phyloP scores from a whole-genome alignment of 2,888 invertebrate species.

The Macroteleia sp. region DNA sequence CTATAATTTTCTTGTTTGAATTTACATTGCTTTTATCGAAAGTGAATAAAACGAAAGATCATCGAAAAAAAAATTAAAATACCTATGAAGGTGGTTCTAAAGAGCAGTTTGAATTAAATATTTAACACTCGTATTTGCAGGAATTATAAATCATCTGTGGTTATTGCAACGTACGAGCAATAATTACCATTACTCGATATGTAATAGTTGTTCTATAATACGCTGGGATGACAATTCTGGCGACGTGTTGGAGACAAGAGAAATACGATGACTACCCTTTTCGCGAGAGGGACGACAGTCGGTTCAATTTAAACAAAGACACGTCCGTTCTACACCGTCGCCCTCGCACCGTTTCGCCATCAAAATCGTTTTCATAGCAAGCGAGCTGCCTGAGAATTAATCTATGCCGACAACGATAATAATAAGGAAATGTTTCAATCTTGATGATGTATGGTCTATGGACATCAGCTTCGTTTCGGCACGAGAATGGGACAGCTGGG shows the following conservation, averaged over 20 bases:
- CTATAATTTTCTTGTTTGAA: slow-evolving; percentile 49
- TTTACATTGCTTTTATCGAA: slow-evolving; percentile 53
- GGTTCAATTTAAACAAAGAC: slow-evolving; percentile 77
- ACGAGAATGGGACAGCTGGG: slow-evolving; percentile 47
- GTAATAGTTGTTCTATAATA: slow-evolving; percentile 41
- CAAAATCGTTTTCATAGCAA: slow-evolving; percentile 66
- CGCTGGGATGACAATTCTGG: slow-evolving; percentile 48
- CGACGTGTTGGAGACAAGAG: slow-evolving; percentile 57
- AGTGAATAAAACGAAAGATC: slow-evolving; percentile 47
- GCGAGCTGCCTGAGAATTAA: slow-evolving; percentile 78
- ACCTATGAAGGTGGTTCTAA: neutral
- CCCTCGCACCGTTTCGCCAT: slow-evolving; percentile 73
- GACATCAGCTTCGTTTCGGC: slow-evolving; percentile 62
- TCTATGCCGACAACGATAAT: slow-evolving; percentile 83
- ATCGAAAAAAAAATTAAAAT: slow-evolving; percentile 21
- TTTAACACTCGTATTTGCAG: too few relatives aligned
- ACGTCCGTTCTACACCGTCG: slow-evolving; percentile 69
- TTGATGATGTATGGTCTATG: slow-evolving; percentile 79
- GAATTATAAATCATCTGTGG: slow-evolving; percentile 15
- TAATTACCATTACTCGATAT: slow-evolving; percentile 53
- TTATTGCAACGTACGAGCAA: slow-evolving; percentile 3
- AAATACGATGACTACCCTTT: slow-evolving; percentile 62
- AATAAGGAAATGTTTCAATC: slow-evolving; percentile 84
- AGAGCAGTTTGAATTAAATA: neutral
- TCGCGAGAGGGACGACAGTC: slow-evolving; percentile 69